phyloP scores from a whole-genome alignment of 2,113 vertebrate species.

The Caloenas nicobarica region DNA sequence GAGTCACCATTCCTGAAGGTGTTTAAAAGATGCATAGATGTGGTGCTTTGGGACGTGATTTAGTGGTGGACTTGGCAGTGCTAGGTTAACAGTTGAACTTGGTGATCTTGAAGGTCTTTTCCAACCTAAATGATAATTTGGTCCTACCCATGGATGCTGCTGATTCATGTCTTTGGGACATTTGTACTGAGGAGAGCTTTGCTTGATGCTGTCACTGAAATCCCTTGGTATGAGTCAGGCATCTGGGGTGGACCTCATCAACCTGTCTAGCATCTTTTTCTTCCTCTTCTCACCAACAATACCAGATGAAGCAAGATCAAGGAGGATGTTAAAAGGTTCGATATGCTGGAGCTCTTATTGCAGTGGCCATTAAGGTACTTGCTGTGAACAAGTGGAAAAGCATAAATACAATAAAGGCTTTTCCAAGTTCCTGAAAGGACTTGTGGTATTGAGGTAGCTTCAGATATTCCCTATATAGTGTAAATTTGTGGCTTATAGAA shows the following conservation, averaged over 20 bases:
- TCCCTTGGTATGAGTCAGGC: background rate
- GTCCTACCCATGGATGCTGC: background rate
- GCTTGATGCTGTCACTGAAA: background rate
- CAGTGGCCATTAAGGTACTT: background rate
- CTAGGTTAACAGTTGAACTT: no score
- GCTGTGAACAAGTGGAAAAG: background rate
- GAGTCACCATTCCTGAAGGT: no score
- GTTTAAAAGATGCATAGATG: no score
- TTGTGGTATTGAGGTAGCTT: background rate
- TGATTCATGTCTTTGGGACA: background rate
- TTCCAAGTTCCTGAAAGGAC: background rate
- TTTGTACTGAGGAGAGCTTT: background rate
- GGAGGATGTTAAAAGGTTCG: background rate
- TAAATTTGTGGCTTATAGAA: background rate
- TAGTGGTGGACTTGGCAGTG: no score
- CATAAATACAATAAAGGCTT: background rate
- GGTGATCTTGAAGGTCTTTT: no score
- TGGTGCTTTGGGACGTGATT: no score
- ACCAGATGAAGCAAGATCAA: background rate
- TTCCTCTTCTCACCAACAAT: background rate
- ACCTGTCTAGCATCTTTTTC: background rate
- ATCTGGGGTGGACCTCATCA: background rate
- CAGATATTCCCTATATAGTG: background rate
- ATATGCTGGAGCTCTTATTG: accelerated
- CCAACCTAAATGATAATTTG: background rate